phyloP scores from a whole-genome alignment of 2,797 vertebrate species.

The Helostoma temminkii region DNA sequence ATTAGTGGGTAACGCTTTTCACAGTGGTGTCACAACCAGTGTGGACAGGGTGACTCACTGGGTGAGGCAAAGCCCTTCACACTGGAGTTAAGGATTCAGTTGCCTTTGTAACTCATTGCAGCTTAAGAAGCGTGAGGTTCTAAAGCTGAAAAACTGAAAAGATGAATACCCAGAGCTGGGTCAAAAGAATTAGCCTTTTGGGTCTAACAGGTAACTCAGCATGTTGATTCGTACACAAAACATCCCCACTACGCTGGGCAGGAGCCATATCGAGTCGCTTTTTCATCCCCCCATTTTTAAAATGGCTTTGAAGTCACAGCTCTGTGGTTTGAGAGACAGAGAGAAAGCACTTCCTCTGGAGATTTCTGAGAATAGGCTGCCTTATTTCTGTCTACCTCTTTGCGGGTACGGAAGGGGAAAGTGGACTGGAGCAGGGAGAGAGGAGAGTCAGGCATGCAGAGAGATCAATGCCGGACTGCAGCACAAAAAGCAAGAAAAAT shows the following conservation, averaged over 20 bases:
- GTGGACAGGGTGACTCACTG: no score
- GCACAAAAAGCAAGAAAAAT: constrained; percentile 52
- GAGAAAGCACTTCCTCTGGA: constrained; percentile 51
- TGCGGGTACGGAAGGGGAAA: constrained; percentile 14
- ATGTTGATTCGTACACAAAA: constrained; percentile 51
- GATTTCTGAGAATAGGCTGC: constrained; percentile 59
- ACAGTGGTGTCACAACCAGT: background rate
- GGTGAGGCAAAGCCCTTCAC: constrained; percentile 1
- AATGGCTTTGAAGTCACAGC: constrained; percentile 56
- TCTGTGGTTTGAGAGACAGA: constrained; percentile 17
- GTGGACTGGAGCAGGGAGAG: constrained; percentile 44
- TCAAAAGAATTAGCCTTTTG: constrained; percentile 16
- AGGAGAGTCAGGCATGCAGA: constrained; percentile 43
- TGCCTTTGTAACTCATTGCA: background rate
- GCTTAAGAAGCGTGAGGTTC: background rate
- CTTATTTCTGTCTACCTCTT: constrained; percentile 63
- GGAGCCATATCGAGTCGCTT: constrained; percentile 30
- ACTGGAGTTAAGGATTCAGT: background rate
- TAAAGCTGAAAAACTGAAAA: background rate
- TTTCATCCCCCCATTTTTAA: constrained; percentile 40
- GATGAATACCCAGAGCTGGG: constrained; percentile 12
- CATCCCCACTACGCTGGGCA: constrained; percentile 11
- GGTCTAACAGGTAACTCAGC: constrained; percentile 38
- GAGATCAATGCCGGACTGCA: constrained; percentile 63
- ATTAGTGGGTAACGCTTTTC: background rate